Conservation (phyloP, 2,797 vertebrate genomes). For the Pangasius sanitwongsei region DNA sequence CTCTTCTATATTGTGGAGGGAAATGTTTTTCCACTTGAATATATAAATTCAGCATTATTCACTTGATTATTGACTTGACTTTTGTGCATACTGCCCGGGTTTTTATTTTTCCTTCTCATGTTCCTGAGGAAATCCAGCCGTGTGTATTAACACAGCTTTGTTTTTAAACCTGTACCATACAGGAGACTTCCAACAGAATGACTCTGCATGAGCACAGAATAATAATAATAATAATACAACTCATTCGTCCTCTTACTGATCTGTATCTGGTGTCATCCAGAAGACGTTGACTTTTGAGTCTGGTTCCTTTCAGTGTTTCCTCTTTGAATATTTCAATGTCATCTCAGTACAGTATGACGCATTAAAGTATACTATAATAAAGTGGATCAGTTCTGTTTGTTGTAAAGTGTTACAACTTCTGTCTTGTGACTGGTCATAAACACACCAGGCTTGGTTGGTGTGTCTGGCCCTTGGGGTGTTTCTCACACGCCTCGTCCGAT, state of each 20-base stretch:
- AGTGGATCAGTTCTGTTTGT: not conserved
- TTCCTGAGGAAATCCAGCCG: not conserved
- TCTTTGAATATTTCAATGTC: not conserved
- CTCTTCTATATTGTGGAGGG: not conserved
- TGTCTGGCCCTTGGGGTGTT: conserved; percentile 56
- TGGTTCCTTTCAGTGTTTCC: not conserved
- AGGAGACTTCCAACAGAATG: too few species aligned
- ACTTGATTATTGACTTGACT: not conserved
- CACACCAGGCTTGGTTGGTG: not conserved
- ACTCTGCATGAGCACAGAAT: not conserved
- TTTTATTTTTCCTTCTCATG: not conserved
- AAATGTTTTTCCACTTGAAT: not conserved
- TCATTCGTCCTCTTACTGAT: not conserved
- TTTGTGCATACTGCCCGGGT: not conserved
- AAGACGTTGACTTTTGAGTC: not conserved
- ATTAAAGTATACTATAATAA: not conserved
- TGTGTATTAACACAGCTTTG: not conserved
- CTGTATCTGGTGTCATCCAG: not conserved
- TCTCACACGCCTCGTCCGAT: conserved; percentile 47
- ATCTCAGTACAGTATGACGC: not conserved
- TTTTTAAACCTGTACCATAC: not conserved
- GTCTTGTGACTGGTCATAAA: not conserved
- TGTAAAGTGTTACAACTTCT: not conserved
- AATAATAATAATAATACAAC: not conserved
- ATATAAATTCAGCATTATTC: not conserved